Percentiles rank a stretch among this genome's conserved stretches.
phyloP scores from a whole-genome alignment of 2,797 vertebrate species.

The Pitangus sulphuratus region DNA sequence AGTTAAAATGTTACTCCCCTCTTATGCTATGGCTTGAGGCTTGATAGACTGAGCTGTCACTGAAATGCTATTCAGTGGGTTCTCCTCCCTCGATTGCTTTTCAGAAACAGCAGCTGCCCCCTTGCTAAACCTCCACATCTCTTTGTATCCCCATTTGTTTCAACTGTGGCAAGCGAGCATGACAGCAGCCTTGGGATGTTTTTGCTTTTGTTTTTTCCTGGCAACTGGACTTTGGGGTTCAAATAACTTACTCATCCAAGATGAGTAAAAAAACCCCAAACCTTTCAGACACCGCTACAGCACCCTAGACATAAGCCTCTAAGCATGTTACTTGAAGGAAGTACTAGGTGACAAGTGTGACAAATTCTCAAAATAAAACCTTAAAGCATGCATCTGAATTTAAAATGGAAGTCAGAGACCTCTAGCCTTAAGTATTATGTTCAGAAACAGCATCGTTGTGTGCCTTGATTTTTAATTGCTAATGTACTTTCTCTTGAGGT shows the following conservation, averaged over 20 bases:
- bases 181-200: neutral
- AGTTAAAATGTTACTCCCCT: neutral
- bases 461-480: constrained; percentile 22
- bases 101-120: neutral
- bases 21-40: neutral
- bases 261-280: neutral
- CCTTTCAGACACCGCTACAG: neutral
- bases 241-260: neutral
- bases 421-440: neutral
- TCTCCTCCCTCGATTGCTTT: neutral
- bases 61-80: neutral
- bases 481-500: neutral
- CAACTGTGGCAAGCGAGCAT: neutral
- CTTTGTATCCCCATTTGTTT: neutral
- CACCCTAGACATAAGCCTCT: neutral
- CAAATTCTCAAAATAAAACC: neutral
- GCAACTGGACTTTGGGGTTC: neutral
- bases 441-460: neutral
- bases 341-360: neutral
- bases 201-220: neutral
- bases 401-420: neutral
- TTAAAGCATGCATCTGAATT: neutral
- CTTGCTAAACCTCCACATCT: neutral
- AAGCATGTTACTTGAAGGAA: neutral
- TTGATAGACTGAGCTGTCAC: neutral